Conservation (phyloP, 2,888 invertebrate genomes). For the Brachycybe producta region DNA sequence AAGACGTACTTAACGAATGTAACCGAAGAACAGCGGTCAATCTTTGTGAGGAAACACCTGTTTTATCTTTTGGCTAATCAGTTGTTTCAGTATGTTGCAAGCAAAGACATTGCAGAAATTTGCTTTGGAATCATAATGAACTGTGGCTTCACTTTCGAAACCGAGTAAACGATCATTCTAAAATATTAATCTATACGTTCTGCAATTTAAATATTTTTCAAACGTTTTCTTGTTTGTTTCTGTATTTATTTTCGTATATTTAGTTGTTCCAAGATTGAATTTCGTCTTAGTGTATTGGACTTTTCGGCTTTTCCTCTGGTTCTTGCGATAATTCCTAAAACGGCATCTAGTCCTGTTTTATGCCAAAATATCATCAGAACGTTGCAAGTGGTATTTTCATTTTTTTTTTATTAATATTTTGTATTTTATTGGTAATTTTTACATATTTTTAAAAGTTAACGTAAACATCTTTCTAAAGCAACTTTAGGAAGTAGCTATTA, state of each 20-base stretch:
- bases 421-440: too few species aligned
- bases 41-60: not conserved
- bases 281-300: not conserved
- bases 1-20: not conserved
- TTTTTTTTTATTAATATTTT: too few species aligned
- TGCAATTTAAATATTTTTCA: not conserved
- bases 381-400: too few species aligned
- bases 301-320: not conserved
- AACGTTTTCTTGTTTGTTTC: not conserved
- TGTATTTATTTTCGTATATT: not conserved
- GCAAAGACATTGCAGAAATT: not conserved
- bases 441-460: too few species aligned
- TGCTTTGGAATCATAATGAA: slow-evolving; percentile 6
- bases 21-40: not conserved
- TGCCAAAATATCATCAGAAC: too few species aligned
- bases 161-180: not conserved
- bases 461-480: too few species aligned
- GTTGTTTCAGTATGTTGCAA: slow-evolving; percentile 7
- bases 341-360: not conserved
- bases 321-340: not conserved
- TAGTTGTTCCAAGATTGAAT: slow-evolving; percentile 1
- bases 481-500: too few species aligned
- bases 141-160: not conserved
- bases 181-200: not conserved
- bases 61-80: slow-evolving; percentile 9